Conservation (phyloP, 1,140 invertebrate species). For the Oedothorax gibbosus region DNA sequence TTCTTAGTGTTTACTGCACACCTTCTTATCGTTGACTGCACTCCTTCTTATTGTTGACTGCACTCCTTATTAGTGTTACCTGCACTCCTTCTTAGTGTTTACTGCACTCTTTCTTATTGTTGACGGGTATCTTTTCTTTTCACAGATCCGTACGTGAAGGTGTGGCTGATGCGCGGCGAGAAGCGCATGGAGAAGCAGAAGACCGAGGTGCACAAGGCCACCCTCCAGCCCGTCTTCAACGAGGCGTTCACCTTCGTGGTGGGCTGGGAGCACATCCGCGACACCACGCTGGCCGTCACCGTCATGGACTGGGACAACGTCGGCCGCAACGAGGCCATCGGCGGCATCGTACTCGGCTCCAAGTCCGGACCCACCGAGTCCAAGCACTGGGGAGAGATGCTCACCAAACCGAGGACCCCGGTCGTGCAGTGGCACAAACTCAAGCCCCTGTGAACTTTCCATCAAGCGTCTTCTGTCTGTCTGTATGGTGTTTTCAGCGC, state of each 20-base stretch:
- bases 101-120: not conserved
- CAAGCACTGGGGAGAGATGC: constrained; percentile 97
- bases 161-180: constrained; percentile 95
- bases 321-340: constrained; percentile 91
- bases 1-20: not conserved
- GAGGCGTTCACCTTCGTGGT: constrained; percentile 93
- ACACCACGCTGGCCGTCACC: constrained; percentile 90
- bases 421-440: constrained; percentile 88
- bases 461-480: not conserved
- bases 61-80: not conserved
- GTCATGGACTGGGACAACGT: constrained; percentile 97
- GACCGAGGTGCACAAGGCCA: constrained; percentile 95
- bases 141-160: constrained; percentile 96
- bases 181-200: constrained; percentile 95
- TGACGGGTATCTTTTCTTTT: not conserved
- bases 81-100: not conserved
- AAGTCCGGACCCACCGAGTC: constrained; percentile 89
- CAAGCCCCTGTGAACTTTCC: constrained; percentile 67
- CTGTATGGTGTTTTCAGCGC: constrained; percentile 17
- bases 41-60: not conserved
- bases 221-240: constrained; percentile 92
- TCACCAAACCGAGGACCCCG: constrained; percentile 91
- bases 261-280: constrained; percentile 93
- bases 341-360: constrained; percentile 88
- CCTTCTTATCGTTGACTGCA: not conserved